Evolutionary conservation across 2,888 invertebrate genomes (phyloP), one percentile per base, ranked within the genome.

Genomic region (Theretra japonica): DNA sequence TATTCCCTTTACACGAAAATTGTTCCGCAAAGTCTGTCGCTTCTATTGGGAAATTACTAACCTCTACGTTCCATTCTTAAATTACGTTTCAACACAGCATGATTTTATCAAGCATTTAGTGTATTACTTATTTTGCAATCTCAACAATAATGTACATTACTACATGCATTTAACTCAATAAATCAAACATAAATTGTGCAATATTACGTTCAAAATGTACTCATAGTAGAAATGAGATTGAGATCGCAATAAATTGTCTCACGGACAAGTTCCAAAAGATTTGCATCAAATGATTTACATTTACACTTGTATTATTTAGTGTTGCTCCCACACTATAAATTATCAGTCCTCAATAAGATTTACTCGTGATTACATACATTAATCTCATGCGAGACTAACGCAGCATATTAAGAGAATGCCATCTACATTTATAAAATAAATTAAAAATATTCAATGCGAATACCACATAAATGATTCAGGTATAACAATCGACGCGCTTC

Each of bases 11-110:
- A 48, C 41, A 65, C 41, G 65, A 23, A 65, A 65, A 65, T 65
- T 65, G 65, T 48, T 65, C 65, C 65, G 48, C 65, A 65, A 65
- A 65, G 48, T 62, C 60, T 62, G 62, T 62, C 41, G 6, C 30
- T 60, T 48, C 48, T 15, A 17, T 65, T 48, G 23, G 23, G 41
- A 65, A 60, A 62, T 41, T 17, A 65, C 65, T 41, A 65, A 65
- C 41, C 15, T 65, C 25, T 65, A 23, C 60, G 19, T 60, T 33
- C 28, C 23, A 23, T 65, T 17, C 5, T 6, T 41, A 15, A 23
- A 41, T 65, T 41, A 41, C 21, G 62, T 65, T 41, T 15, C 4
- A 41, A 15, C 41, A 7, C 2, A 17, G 41, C n/a, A 62, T 21
- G 21, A 21, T 48, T 65, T 41, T 65, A 65, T 65, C 65, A 59